phyloP scores from a whole-genome alignment of 2,888 invertebrate genomes.

The Acholoe squamosa region DNA sequence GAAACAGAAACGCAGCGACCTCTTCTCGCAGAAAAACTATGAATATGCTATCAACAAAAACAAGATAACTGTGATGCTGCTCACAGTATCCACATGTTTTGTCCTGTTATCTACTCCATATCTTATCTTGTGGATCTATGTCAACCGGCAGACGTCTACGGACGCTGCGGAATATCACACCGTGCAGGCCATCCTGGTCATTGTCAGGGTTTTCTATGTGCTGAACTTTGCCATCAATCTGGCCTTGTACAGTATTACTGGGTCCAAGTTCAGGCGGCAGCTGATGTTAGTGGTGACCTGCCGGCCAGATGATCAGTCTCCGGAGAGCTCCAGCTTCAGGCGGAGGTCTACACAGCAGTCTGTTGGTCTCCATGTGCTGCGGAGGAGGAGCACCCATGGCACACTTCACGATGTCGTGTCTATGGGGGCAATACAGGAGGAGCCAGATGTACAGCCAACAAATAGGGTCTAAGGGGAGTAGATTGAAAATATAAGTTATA shows the following conservation, averaged over 20 bases:
- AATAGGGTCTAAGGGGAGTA: too few species aligned
- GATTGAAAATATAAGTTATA: too few species aligned
- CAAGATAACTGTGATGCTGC: conserved; percentile 36
- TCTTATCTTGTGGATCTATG: conserved; percentile 15
- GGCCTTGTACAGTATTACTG: conserved; percentile 30
- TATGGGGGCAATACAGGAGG: background rate
- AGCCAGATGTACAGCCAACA: background rate
- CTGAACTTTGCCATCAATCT: conserved; percentile 54
- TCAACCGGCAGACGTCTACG: background rate
- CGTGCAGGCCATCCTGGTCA: background rate
- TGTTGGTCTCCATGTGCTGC: conserved; percentile 4
- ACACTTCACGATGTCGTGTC: background rate
- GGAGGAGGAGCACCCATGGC: conserved; percentile 13
- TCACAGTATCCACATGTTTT: conserved; percentile 33
- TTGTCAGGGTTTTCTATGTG: conserved; percentile 43
- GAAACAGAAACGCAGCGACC: conserved; percentile 7
- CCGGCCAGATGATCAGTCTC: background rate
- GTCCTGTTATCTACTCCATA: conserved; percentile 35
- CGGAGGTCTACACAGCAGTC: background rate
- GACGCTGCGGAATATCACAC: conserved; percentile 31
- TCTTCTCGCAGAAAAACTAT: background rate
- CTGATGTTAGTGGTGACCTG: background rate
- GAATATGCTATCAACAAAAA: conserved; percentile 13
- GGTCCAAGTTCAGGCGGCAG: conserved; percentile 45
- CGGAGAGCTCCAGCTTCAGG: conserved; percentile 20